Conservation (phyloP, 2,888 invertebrate species). For the Anodontia alba region DNA sequence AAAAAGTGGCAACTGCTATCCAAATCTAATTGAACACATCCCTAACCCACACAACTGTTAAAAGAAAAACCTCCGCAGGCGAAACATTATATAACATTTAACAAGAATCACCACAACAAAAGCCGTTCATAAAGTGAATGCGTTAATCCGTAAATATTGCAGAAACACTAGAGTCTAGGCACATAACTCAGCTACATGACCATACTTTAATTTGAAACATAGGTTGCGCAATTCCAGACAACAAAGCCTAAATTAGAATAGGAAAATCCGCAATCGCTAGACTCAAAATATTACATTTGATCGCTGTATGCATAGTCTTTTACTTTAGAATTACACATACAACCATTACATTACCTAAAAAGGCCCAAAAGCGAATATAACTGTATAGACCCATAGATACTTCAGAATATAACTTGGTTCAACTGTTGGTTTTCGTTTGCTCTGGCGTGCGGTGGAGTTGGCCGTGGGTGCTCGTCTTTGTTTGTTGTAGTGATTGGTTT, state of each 20-base stretch:
- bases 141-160: constrained; percentile 88
- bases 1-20: too few relatives aligned
- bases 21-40: too few relatives aligned
- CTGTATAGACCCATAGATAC: constrained; percentile 46
- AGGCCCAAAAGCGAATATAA: constrained; percentile 87
- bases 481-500: too few relatives aligned
- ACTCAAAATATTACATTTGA: constrained; percentile 88
- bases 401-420: not conserved
- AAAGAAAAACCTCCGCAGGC: too few relatives aligned
- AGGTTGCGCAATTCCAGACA: constrained; percentile 85
- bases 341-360: constrained; percentile 87
- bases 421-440: too few relatives aligned
- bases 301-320: constrained; percentile 87
- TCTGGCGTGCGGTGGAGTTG: too few relatives aligned
- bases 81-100: too few relatives aligned
- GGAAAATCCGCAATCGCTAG: constrained; percentile 88
- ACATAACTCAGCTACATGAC: constrained; percentile 86
- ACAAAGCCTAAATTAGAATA: constrained; percentile 87
- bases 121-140: constrained; percentile 87
- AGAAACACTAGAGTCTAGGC: constrained; percentile 86
- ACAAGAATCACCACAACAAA: too few relatives aligned
- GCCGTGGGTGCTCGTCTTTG: too few relatives aligned
- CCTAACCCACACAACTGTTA: too few relatives aligned
- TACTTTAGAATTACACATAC: constrained; percentile 86
- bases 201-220: constrained; percentile 86